A percentile compares a stretch with the other conserved stretches of the same genome.
These are phyloP conservation scores for Ypsolopha sequella DNA, from an alignment of 2,888 invertebrate genomes.

Conservation along the genomic window DNA sequence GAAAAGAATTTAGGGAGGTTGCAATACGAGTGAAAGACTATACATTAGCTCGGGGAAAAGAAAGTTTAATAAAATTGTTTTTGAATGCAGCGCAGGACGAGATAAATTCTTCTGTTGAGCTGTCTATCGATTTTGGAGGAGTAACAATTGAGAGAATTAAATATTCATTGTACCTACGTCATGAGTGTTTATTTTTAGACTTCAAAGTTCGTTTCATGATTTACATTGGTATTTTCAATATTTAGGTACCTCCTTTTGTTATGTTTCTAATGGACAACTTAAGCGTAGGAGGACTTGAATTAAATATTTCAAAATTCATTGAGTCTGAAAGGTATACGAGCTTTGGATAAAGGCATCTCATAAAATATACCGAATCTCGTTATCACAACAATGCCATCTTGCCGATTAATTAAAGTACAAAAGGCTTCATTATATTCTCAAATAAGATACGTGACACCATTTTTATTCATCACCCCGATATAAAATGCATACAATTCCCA, in stretches of 20 bases:
- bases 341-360: no score
- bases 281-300: no score
- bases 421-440: background rate
- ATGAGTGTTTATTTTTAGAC: no score
- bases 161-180: no score
- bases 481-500: constrained; percentile 6
- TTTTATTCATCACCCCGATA: constrained; percentile 2
- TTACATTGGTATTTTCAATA: no score
- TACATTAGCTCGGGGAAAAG: constrained; percentile 38
- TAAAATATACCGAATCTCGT: background rate
- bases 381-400: background rate
- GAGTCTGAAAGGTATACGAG: no score
- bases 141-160: no score
- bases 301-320: no score
- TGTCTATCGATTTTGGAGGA: constrained; percentile 37
- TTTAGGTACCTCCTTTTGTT: no score
- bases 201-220: no score
- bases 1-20: constrained; percentile 57
- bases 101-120: constrained; percentile 42
- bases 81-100: constrained; percentile 54
- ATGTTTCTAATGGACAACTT: no score
- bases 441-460: background rate
- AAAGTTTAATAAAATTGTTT: constrained; percentile 64
- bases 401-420: background rate
- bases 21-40: constrained; percentile 30